Evolutionary conservation across 2,888 invertebrate genomes (phyloP).

Genomic region (Mesorhabditis spiculigera): DNA sequence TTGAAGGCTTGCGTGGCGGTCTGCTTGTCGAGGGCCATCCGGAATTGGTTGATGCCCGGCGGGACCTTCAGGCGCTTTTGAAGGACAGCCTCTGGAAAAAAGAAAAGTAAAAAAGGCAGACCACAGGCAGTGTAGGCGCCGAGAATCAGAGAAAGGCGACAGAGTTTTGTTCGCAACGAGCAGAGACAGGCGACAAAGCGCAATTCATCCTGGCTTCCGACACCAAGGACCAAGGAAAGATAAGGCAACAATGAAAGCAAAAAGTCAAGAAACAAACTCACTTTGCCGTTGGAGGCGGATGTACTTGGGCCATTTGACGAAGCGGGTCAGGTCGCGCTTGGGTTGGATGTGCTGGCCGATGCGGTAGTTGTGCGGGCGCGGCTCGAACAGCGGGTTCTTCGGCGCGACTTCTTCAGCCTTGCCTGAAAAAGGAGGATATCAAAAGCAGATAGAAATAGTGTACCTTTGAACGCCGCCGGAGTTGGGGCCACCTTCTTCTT

Average conservation of each 20-base stretch:
- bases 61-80: conserved; percentile 95
- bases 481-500: conserved; percentile 79
- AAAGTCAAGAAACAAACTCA: background rate
- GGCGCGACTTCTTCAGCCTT: conserved; percentile 75
- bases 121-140: too few species aligned
- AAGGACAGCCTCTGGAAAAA: conserved; percentile 74
- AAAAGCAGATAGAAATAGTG: background rate
- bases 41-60: conserved; percentile 97
- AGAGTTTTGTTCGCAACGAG: too few species aligned
- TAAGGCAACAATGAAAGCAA: too few species aligned
- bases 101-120: background rate
- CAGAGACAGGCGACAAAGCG: conserved; percentile 58
- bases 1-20: conserved; percentile 93
- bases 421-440: conserved; percentile 63
- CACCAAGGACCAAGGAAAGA: too few species aligned
- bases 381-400: conserved; percentile 89
- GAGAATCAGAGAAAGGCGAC: too few species aligned
- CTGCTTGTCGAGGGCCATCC: conserved; percentile 90
- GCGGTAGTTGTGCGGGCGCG: conserved; percentile 92
- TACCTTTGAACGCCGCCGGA: conserved; percentile 73
- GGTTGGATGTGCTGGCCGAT: conserved; percentile 98
- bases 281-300: conserved; percentile 93
- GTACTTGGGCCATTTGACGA: conserved; percentile 99
- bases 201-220: too few species aligned
- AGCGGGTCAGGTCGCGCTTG: conserved; percentile 90